These are phyloP conservation scores for Tenodera sinensis DNA, from an alignment of 2,888 invertebrate species.

Conservation along the genomic window DNA sequence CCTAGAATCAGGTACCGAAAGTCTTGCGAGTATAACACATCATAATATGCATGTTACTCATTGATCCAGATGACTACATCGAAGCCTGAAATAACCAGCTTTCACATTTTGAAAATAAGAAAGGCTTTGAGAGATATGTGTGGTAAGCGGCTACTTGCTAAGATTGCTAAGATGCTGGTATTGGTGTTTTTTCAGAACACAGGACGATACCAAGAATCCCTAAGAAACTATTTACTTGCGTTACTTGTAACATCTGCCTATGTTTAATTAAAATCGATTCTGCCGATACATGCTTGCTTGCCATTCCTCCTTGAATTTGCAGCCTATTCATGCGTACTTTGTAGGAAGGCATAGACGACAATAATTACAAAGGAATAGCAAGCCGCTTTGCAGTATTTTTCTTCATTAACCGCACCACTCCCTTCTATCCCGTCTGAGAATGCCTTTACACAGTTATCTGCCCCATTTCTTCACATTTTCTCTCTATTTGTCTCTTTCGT, in stretches of 20 bases:
- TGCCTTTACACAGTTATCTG: constrained; percentile 30
- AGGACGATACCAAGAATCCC: background rate
- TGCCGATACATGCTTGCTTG: background rate
- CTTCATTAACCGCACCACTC: background rate
- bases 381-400: background rate
- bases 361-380: background rate
- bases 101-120: too few relatives aligned
- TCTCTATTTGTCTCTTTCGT: constrained; percentile 31
- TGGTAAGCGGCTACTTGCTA: too few relatives aligned
- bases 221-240: background rate
- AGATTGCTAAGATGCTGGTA: too few relatives aligned
- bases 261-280: background rate
- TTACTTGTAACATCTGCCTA: background rate
- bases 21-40: too few relatives aligned
- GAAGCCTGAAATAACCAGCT: too few relatives aligned
- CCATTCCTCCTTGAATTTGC: background rate
- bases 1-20: too few relatives aligned
- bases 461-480: constrained; percentile 33
- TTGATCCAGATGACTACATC: too few relatives aligned
- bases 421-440: background rate
- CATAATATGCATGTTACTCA: too few relatives aligned
- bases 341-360: background rate
- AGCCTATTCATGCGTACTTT: background rate
- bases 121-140: too few relatives aligned
- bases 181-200: too few relatives aligned